Base-by-base conservation (phyloP, 1,140 invertebrate species). In the Bombus superbus region DNA sequence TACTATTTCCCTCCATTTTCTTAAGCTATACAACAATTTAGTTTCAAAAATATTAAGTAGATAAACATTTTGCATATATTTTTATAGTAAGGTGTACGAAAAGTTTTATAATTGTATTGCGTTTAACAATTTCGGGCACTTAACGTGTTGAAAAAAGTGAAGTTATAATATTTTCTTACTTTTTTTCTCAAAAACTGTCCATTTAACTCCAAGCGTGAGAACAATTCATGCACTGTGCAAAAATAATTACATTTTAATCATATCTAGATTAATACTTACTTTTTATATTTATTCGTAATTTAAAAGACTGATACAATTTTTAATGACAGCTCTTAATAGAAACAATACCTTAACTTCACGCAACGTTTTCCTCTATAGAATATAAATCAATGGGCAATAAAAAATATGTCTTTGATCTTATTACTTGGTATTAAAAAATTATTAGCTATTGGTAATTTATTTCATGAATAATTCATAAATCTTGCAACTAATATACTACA, bases 221-320 rank as follows among this genome's bases (percentile, higher is more conserved):
- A 82, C 85, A 94, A 90, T 83, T 92, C 91, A 90, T 94, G 90
- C 92, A 92, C 92, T 94, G 91, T 89, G 84, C 88, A 92, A 90
- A 93, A 94, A 93, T 79, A 89, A 87, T 76, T 69, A 86, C 59
- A 57, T 85, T 90, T 78, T 90, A 85, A 74, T 86, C 73, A 44
- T 22, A 38, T 86, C 59, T n/a, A 85, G 83, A 81, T 89, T 85
- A 84, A 81, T 90, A 88, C 80, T 85, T 88, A 53, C 84, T 81
- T 88, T 91, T 78, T 85, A 64, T 32, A 28, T 74, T 44, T 25
- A 47, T 47, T 82, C 8, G 22, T 15, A 38, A n/a, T 74, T 25
- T 38, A 28, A 42, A 62, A n/a, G 28, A 42, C 11, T n/a, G 18
- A 75, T 32, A 68, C 11, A 40, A 13, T 40, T n/a, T 64, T 76